These are phyloP conservation scores for Drosophila orosa DNA, from an alignment of 1,140 invertebrate genomes.

Conservation along the genomic window DNA sequence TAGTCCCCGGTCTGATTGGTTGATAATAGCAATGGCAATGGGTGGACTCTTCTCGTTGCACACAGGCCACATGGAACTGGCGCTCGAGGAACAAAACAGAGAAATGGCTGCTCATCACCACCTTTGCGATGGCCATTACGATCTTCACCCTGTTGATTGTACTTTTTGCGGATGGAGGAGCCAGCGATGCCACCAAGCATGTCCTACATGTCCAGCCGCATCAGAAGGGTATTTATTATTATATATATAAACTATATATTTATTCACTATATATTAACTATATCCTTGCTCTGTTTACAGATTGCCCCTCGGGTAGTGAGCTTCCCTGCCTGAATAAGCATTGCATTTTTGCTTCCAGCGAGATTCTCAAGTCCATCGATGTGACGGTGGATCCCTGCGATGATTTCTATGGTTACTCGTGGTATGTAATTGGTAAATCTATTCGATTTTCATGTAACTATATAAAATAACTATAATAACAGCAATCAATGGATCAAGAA, in stretches of 20 bases:
- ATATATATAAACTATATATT: neutral
- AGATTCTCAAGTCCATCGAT: constrained; percentile 94
- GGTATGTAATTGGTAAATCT: constrained; percentile 81
- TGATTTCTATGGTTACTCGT: constrained; percentile 97
- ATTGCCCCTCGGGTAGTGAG: constrained; percentile 51
- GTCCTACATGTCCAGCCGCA: constrained; percentile 76
- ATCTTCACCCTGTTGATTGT: constrained; percentile 84
- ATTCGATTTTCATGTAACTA: neutral
- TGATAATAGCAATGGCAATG: constrained; percentile 11
- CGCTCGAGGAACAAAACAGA: constrained; percentile 85
- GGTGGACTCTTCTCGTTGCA: neutral
- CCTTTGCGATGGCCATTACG: constrained; percentile 73
- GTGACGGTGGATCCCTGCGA: constrained; percentile 92
- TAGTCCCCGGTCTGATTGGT: constrained; percentile 14
- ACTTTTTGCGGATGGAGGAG: constrained; percentile 59
- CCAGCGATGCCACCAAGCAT: constrained; percentile 65
- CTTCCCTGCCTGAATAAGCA: constrained; percentile 90
- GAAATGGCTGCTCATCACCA: constrained; percentile 84
- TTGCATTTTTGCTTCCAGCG: constrained; percentile 94
- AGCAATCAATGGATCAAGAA: constrained; percentile 94
- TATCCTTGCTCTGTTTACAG: constrained; percentile 3
- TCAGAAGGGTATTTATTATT: constrained; percentile 52
- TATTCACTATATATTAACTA: too few relatives aligned
- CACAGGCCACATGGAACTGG: constrained; percentile 84
- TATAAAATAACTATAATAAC: neutral